Evolutionary conservation across 92 coral and sea anemone genomes (phyloP).

Genomic region (Phenganax subtilis): DNA sequence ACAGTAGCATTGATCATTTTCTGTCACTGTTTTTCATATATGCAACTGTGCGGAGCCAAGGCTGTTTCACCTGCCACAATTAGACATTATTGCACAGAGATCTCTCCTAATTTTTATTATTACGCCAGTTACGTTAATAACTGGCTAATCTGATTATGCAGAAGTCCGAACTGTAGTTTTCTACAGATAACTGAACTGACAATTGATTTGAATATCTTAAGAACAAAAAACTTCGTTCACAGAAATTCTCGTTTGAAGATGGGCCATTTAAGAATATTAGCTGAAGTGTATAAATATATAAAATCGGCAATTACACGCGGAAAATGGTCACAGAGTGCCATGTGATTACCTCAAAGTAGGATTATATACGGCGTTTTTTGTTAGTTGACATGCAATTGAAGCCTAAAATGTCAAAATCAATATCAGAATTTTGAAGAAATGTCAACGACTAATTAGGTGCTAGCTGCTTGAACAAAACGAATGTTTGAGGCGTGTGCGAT

Average conservation of each 20-base stretch:
- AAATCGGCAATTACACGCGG: slow-evolving; percentile 27
- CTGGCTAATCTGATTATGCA: slow-evolving; percentile 37
- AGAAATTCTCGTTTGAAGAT: not conserved
- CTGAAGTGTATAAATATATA: slow-evolving; percentile 31
- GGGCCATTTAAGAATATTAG: slow-evolving; percentile 19
- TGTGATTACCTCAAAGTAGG: slow-evolving; percentile 41
- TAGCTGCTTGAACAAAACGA: not conserved
- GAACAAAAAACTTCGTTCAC: not conserved
- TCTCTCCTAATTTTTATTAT: slow-evolving; percentile 37
- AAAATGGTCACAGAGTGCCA: slow-evolving; percentile 32
- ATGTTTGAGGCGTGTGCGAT: not conserved
- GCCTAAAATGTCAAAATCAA: slow-evolving; percentile 26
- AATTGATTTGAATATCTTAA: not conserved
- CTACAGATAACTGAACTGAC: not conserved
- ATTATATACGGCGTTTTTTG: slow-evolving; percentile 42
- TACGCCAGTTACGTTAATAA: slow-evolving; percentile 40
- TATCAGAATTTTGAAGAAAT: slow-evolving; percentile 32
- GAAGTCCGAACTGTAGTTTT: slow-evolving; percentile 16
- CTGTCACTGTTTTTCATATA: not conserved
- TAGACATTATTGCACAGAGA: slow-evolving; percentile 30
- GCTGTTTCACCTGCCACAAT: slow-evolving; percentile 32
- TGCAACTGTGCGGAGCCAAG: slow-evolving; percentile 2
- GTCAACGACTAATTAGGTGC: slow-evolving; percentile 21
- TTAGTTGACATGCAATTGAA: slow-evolving; percentile 38
- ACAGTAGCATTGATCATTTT: not conserved